Base-by-base conservation (phyloP, 2,113 vertebrate species). In the Halcyon malimbica region DNA sequence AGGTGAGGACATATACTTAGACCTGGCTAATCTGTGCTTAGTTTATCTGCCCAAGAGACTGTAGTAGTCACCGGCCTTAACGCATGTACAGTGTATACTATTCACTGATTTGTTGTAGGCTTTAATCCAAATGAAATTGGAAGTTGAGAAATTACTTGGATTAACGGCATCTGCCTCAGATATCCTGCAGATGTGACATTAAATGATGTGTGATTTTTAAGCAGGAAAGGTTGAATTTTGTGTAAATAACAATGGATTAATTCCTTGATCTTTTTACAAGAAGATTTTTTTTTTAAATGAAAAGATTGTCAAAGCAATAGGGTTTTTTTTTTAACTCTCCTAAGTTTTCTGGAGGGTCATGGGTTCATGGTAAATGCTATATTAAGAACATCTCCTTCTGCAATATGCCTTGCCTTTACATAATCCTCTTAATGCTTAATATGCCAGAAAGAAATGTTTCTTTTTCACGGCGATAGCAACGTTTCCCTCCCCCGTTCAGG, bases 71-170 rank as follows among this genome's bases (percentile, higher is more conserved):
- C 95, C 96, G 97, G 97, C 96, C 97, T 98, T 98, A 98, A 98
- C 4, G 67, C 97, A 93, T 96, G 95, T 97, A 96, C 92, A 96
- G 95, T 94, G 90, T 92, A 93, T 97, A 93, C 96, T 96, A 93
- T 91, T 97, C 92, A 93, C 83, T 96, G 96, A 97, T 94, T 97
- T 97, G 94, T 86, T 96, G 94, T 96, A 96, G 85, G 92, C 97
- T 97, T 98, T 98, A 97, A 98, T 97, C 97, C 96, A 93, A 96
- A 96, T 96, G 89, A 97, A 97, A 98, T 81, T 94, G 96, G 96
- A 97, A 97, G 98, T 98, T 97, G 94, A 29, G 59, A 97, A 98
- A 90, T 59, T 6, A 96, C 92, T 97, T 97, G 95, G 95, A 96
- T 97, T 97, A 97, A 95, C 90, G 93, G 90, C 94, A 81, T 97